These are phyloP conservation scores for Bolinopsis microptera DNA, from an alignment of 37 sponge, comb jelly and placozoan species.

Conservation along the genomic window DNA sequence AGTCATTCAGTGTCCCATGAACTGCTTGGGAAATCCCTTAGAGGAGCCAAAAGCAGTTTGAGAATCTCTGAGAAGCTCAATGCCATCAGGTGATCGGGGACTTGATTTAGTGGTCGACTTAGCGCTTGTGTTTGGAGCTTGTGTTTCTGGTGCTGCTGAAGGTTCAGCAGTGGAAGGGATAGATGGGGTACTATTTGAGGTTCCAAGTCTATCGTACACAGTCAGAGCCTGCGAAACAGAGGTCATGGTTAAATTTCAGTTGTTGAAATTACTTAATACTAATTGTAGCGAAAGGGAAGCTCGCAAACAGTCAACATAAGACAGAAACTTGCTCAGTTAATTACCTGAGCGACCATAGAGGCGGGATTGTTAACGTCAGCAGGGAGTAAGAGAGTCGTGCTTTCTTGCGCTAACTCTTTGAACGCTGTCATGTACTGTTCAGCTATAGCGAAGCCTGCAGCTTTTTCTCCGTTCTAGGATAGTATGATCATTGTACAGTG, in stretches of 20 bases:
- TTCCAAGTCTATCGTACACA: not conserved
- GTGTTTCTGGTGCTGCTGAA: not conserved
- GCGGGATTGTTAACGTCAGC: conserved; percentile 86
- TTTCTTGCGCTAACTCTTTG: conserved; percentile 84
- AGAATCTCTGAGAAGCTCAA: conserved; percentile 20
- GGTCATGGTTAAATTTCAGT: not conserved
- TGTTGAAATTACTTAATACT: not conserved
- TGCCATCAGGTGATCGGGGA: not conserved
- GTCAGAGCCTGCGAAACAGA: not conserved
- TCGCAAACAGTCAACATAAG: not conserved
- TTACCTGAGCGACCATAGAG: conserved; percentile 97
- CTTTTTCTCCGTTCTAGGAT: not conserved
- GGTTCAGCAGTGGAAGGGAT: not conserved
- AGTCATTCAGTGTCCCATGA: too few relatives aligned
- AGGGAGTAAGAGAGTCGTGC: conserved; percentile 87
- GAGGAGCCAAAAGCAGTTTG: not conserved
- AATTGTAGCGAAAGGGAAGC: not conserved
- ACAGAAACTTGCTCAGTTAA: not conserved
- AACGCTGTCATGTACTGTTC: conserved; percentile 93
- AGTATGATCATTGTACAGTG: not conserved
- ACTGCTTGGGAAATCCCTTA: not conserved
- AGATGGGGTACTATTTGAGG: not conserved
- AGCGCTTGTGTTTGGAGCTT: not conserved
- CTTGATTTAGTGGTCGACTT: not conserved
- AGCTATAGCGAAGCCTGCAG: conserved; percentile 24